Evolutionary conservation across 2,113 vertebrate species (phyloP).

Genomic region (Ptychochromis oligacanthus): DNA sequence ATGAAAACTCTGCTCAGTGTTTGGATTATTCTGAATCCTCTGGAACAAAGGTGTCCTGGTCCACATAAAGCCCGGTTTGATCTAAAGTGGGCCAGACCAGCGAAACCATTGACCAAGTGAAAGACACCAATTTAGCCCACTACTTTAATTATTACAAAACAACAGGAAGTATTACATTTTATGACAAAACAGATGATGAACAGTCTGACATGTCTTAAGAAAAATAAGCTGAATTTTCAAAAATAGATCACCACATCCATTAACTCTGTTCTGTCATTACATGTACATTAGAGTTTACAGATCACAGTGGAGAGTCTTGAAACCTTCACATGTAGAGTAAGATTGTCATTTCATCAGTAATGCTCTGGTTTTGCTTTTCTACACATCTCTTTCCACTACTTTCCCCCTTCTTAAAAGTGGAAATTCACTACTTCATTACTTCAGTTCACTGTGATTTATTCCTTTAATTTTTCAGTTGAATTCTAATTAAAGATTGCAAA

Average conservation of each 20-base stretch:
- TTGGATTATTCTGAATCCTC: not conserved
- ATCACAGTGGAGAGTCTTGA: not conserved
- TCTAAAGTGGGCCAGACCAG: not conserved
- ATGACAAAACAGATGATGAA: not conserved
- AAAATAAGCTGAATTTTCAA: not conserved
- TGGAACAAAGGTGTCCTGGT: not conserved
- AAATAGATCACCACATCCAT: not conserved
- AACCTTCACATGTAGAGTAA: not conserved
- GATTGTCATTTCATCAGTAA: not conserved
- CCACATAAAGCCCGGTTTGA: not conserved
- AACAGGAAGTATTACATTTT: not conserved
- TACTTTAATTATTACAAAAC: not conserved
- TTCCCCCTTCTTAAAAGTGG: not conserved
- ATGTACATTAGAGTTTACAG: not conserved
- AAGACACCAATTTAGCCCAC: not conserved
- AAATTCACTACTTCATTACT: not conserved
- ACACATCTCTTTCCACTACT: not conserved
- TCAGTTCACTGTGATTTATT: not conserved
- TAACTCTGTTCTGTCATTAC: not conserved
- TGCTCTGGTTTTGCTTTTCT: not conserved
- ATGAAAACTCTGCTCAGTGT: not conserved
- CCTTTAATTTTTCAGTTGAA: not conserved
- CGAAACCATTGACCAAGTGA: not conserved
- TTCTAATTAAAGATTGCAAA: not conserved
- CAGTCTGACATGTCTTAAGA: not conserved